phyloP scores from a whole-genome alignment of 1,140 invertebrate species.

The Zaprionus africanus region DNA sequence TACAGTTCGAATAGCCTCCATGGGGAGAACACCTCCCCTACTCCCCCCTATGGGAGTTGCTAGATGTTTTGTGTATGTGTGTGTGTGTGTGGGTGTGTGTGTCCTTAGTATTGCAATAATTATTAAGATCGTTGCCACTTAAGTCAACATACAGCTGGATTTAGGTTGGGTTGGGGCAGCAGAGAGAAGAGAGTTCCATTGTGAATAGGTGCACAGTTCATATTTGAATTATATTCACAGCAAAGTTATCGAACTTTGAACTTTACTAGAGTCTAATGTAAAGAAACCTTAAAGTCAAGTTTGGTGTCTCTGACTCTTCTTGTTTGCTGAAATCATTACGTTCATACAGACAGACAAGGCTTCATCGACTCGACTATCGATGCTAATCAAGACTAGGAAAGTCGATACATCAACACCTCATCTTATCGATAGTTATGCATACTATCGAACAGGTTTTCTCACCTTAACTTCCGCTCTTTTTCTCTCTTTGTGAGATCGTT shows the following conservation, averaged over 20 bases:
- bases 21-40: too few relatives aligned
- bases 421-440: background rate
- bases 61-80: background rate
- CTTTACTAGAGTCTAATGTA: background rate
- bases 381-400: background rate
- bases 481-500: background rate
- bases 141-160: background rate
- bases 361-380: background rate
- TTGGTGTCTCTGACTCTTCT: background rate
- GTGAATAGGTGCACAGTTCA: too few relatives aligned
- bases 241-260: background rate
- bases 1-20: conserved; percentile 58
- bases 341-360: background rate
- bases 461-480: background rate
- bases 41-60: background rate
- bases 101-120: background rate
- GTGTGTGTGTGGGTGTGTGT: background rate
- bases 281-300: background rate
- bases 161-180: too few relatives aligned
- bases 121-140: background rate
- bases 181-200: too few relatives aligned
- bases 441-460: background rate
- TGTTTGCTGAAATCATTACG: background rate
- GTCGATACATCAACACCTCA: background rate
- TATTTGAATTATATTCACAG: too few relatives aligned